A percentile compares a stretch with the other conserved stretches of the same genome.
phyloP scores from a whole-genome alignment of 23 tunicate species.

The Trididemnum clinides region DNA sequence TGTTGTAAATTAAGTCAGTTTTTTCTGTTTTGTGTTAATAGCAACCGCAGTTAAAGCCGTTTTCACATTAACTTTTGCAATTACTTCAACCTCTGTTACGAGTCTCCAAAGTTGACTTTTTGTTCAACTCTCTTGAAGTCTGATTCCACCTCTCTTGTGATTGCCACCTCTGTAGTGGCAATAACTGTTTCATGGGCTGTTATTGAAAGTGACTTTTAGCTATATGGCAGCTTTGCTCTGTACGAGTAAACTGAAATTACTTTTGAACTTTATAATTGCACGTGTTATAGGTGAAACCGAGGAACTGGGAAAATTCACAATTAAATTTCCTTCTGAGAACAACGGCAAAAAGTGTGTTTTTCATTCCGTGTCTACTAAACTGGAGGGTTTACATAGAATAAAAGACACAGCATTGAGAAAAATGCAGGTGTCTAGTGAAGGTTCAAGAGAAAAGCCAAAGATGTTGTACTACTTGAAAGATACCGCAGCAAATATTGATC shows the following conservation, averaged over 20 bases:
- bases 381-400: constrained; percentile 79
- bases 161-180: too few relatives aligned
- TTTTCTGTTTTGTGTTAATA: too few relatives aligned
- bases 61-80: too few relatives aligned
- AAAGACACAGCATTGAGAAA: constrained; percentile 69
- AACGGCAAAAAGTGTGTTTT: constrained; percentile 38
- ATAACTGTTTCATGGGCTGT: too few relatives aligned
- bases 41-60: too few relatives aligned
- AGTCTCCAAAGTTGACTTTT: too few relatives aligned
- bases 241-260: neutral
- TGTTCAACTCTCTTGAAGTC: too few relatives aligned
- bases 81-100: too few relatives aligned
- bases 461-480: constrained; percentile 57
- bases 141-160: too few relatives aligned
- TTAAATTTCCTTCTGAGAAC: constrained; percentile 59
- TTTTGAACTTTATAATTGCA: neutral
- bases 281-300: constrained; percentile 56
- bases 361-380: constrained; percentile 56
- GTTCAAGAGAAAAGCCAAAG: constrained; percentile 25
- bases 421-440: constrained; percentile 36
- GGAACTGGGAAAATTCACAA: constrained; percentile 77
- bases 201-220: too few relatives aligned
- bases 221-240: too few relatives aligned
- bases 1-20: too few relatives aligned
- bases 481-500: constrained; percentile 1